Evolutionary conservation across 2,888 invertebrate species (phyloP).

Genomic region (Lasioglossum villosulum): DNA sequence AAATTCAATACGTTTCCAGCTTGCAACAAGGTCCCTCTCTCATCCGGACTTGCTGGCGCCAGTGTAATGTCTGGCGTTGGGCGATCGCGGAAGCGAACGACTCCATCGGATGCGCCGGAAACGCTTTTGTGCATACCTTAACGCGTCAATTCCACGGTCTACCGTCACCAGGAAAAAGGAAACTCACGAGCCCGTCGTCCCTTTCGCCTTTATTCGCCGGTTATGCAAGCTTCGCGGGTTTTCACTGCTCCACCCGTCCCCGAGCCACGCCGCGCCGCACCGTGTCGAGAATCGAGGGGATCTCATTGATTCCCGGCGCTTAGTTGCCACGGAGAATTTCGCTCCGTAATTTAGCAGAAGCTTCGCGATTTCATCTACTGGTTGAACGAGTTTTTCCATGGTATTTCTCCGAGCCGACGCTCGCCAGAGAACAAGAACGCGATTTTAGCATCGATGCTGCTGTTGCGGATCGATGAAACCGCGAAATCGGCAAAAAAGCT

Average conservation of each 20-base stretch:
- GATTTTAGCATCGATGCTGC: not conserved
- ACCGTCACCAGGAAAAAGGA: not conserved
- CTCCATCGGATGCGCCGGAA: constrained; percentile 37
- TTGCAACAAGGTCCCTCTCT: not conserved
- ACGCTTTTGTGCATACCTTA: constrained; percentile 38
- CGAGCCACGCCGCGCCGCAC: not conserved
- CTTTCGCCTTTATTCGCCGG: constrained; percentile 15
- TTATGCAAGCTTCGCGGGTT: not conserved
- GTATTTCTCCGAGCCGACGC: not conserved
- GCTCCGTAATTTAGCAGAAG: not conserved
- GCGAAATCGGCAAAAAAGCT: not conserved
- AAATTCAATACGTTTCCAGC: not conserved
- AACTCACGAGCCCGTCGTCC: not conserved
- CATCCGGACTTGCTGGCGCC: constrained; percentile 53
- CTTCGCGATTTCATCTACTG: not conserved
- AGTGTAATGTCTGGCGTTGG: constrained; percentile 40
- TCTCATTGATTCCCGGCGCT: not conserved
- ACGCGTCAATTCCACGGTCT: constrained; percentile 15
- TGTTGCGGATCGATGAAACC: not conserved
- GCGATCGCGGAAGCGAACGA: constrained; percentile 27
- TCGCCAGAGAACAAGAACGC: not conserved
- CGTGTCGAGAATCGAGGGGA: not conserved
- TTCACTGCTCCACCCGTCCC: not conserved
- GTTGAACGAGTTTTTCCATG: not conserved
- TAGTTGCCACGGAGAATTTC: not conserved